Evolutionary conservation across 2,797 vertebrate genomes (phyloP), one percentile per base, ranked within the genome.

Genomic region (Molossus molossus): DNA sequence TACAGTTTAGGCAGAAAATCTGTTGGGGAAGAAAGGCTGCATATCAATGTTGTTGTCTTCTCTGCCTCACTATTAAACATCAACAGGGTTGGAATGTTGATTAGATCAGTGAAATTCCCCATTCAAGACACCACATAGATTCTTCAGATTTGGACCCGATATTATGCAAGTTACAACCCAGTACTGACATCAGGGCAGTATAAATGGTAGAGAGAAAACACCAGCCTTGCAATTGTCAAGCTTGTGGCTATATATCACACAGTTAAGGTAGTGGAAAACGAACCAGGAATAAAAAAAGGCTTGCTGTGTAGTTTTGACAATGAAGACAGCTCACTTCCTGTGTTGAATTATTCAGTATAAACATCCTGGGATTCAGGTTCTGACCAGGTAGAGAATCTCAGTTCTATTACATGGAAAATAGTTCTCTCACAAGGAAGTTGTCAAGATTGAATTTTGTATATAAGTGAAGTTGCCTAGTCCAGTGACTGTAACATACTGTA

Each of bases 161-260:
- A 84, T 82, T 96, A 82, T 96, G 48, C 27, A 96, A 96, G 88
- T 83, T 76, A 73, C 57, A 85, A 85, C 27, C 12, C 53, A 91
- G 48, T 77, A 81, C 84, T 85, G 23, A 65, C 92, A 90, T 84
- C 92, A 91, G 45, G 81, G 40, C 65, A 62, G 94, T 95, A 77
- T 90, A 96, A 96, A 94, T 73, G 69, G 13, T 57, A 84, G 69
- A 72, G 94, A 87, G 70, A 93, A 95, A 91, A 37, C 9, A 70
- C 82, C 11, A 69, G 40, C n/a, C 72, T 55, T 81, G 23, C 81
- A 87, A 96, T 95, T 93, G 76, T 76, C 93, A 95, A 94, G 72
- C 76, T 84, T 87, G 91, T 97, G 84, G 50, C 79, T 62, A 48
- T n/a, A 77, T 65, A 85, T 69, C 90, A 96, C 58, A 29, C 21